Evolutionary conservation across 2,888 invertebrate species (phyloP).

Genomic region (Yponomeuta malinellus): DNA sequence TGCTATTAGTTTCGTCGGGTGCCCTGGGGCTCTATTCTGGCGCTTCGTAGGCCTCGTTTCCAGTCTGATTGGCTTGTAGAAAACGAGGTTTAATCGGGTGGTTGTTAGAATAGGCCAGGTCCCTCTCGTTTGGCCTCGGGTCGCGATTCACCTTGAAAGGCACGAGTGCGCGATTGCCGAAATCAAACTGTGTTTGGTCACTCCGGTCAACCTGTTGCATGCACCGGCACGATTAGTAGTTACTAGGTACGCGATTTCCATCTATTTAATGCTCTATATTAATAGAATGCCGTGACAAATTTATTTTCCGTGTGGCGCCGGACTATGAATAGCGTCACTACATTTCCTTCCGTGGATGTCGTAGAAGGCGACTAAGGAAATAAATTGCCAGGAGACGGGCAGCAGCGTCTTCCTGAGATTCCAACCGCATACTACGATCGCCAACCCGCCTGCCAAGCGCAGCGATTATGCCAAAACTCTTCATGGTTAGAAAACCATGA

Average conservation of each 20-base stretch:
- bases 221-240: neutral
- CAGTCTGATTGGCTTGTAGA: neutral
- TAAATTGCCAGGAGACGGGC: too few relatives aligned
- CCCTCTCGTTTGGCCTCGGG: conserved; percentile 16
- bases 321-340: too few relatives aligned
- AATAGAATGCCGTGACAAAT: too few relatives aligned
- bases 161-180: neutral
- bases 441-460: too few relatives aligned
- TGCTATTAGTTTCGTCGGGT: neutral
- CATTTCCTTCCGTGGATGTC: too few relatives aligned
- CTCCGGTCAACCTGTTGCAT: neutral
- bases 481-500: too few relatives aligned
- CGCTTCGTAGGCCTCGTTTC: neutral
- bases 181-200: neutral
- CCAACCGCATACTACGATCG: too few relatives aligned
- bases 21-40: neutral
- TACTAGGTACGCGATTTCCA: neutral
- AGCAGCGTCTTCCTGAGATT: too few relatives aligned
- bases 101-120: neutral
- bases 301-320: too few relatives aligned
- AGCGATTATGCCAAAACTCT: too few relatives aligned
- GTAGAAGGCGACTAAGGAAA: too few relatives aligned
- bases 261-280: too few relatives aligned
- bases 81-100: neutral
- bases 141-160: conserved; percentile 9